phyloP scores from a whole-genome alignment of 2,113 vertebrate species.

The Silurus meridionalis region DNA sequence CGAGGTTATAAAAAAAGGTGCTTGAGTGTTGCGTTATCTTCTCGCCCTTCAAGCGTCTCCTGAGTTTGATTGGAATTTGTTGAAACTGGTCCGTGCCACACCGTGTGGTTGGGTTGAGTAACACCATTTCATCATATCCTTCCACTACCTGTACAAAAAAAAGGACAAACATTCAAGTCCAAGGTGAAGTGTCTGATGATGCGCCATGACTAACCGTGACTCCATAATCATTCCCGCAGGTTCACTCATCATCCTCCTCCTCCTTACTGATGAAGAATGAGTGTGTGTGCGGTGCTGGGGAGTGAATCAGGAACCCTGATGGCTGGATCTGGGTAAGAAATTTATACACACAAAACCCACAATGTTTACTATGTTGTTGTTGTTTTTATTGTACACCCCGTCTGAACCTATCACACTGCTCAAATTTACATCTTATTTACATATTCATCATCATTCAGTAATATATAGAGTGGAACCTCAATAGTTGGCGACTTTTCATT shows the following conservation, averaged over 20 bases:
- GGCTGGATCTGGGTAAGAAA: constrained; percentile 55
- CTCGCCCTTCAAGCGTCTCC: background rate
- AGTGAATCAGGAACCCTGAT: constrained; percentile 54
- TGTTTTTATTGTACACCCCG: background rate
- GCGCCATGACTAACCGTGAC: background rate
- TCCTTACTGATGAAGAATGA: constrained; percentile 45
- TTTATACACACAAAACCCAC: background rate
- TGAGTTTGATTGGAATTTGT: background rate
- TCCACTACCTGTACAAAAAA: background rate
- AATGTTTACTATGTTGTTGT: background rate
- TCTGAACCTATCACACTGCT: background rate
- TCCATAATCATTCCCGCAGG: background rate
- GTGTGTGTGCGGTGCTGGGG: constrained; percentile 42
- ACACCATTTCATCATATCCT: background rate
- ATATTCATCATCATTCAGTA: background rate
- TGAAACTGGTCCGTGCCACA: background rate
- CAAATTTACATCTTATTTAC: background rate
- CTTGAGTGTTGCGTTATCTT: background rate
- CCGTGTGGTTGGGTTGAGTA: background rate
- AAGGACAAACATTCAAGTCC: background rate
- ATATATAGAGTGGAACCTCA: too few species aligned
- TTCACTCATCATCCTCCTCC: background rate
- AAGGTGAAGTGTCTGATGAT: background rate
- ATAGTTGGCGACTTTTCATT: too few species aligned
- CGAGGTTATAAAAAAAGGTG: background rate